A percentile compares a stretch with the other conserved stretches of the same genome.
phyloP scores from a whole-genome alignment of 2,113 vertebrate species.

The Labeo rohita region DNA sequence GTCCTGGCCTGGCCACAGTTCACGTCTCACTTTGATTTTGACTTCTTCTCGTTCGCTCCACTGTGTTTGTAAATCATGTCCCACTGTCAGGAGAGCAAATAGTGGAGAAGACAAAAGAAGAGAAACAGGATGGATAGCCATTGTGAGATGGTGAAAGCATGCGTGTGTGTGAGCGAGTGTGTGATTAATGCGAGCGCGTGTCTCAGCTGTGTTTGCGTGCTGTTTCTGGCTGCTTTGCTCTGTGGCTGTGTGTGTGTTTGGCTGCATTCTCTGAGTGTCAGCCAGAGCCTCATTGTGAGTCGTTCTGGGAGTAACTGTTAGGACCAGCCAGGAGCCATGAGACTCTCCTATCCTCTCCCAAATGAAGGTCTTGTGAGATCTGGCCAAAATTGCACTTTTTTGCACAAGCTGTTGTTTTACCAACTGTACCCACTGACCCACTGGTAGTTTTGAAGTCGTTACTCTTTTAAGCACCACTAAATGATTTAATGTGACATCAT shows the following conservation, averaged over 20 bases:
- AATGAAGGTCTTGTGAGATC: neutral
- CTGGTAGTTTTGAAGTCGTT: neutral
- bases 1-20: neutral
- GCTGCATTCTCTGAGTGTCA: constrained; percentile 6
- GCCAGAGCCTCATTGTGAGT: constrained; percentile 32
- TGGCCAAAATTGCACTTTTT: neutral
- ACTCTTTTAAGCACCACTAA: neutral
- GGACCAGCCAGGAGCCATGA: constrained; percentile 12
- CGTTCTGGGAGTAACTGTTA: constrained; percentile 30
- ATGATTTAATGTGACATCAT: constrained; percentile 4
- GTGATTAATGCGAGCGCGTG: constrained; percentile 21
- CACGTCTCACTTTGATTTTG: neutral
- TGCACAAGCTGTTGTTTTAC: neutral
- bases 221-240: constrained; percentile 22
- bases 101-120: constrained; percentile 13
- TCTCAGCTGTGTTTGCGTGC: constrained; percentile 24
- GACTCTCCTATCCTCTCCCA: neutral
- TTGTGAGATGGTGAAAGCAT: neutral
- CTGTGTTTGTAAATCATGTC: constrained; percentile 31
- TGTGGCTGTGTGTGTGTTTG: constrained; percentile 41
- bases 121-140: constrained; percentile 20
- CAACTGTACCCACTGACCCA: constrained; percentile 5
- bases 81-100: constrained; percentile 18
- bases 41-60: neutral
- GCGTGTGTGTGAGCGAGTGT: neutral